These are phyloP conservation scores for Hydrocynus forskahlii DNA, from an alignment of 2,797 vertebrate species.

Conservation along the genomic window DNA sequence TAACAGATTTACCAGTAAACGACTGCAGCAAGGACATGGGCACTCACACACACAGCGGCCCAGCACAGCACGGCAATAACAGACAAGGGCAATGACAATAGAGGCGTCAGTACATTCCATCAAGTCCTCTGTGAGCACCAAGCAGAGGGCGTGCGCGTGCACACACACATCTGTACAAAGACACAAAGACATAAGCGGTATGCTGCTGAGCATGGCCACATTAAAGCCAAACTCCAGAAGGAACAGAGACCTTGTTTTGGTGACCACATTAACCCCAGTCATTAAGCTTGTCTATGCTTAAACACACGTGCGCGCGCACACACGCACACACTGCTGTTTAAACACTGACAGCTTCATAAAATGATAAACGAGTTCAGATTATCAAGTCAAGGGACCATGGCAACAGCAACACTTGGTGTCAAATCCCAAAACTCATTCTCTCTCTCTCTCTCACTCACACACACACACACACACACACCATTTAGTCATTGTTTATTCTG, in stretches of 20 bases:
- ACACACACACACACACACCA: not conserved
- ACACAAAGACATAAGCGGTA: slow-evolving; percentile 45
- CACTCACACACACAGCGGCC: no score
- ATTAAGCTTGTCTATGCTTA: slow-evolving; percentile 38
- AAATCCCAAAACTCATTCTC: slow-evolving; percentile 40
- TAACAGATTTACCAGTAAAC: not conserved
- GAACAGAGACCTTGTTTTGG: slow-evolving; percentile 53
- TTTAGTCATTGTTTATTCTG: slow-evolving; percentile 50
- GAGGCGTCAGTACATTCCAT: not conserved
- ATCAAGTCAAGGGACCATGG: slow-evolving; percentile 51
- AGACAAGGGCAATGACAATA: slow-evolving; percentile 10
- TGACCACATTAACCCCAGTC: slow-evolving; percentile 55
- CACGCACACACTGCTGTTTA: slow-evolving; percentile 37
- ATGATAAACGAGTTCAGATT: slow-evolving; percentile 54
- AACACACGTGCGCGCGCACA: slow-evolving; percentile 30
- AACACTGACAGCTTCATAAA: slow-evolving; percentile 46
- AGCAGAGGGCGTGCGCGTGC: slow-evolving; percentile 3
- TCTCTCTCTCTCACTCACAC: not conserved
- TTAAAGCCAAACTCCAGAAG: slow-evolving; percentile 40
- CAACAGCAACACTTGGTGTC: slow-evolving; percentile 36
- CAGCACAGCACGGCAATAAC: not conserved
- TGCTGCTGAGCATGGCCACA: slow-evolving; percentile 40
- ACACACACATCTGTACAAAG: slow-evolving; percentile 18
- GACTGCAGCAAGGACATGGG: not conserved
- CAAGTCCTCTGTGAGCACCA: slow-evolving; percentile 28